These are phyloP conservation scores for Caenorhabditis tropicalis DNA, from an alignment of 1,140 invertebrate species.

Conservation along the genomic window DNA sequence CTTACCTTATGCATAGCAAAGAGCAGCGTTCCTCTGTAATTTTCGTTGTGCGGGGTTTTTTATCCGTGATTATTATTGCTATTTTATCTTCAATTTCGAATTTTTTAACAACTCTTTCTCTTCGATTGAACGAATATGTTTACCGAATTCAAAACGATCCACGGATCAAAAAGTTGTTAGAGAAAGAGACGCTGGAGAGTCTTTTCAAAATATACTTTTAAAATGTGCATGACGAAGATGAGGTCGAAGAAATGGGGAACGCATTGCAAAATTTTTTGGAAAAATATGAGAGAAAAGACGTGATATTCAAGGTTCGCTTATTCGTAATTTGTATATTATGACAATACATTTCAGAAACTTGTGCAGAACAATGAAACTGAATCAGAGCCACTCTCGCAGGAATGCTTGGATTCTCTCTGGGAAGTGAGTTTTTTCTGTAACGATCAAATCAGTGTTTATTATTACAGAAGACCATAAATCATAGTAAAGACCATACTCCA, in stretches of 20 bases:
- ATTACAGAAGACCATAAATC: background rate
- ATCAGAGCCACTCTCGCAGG: background rate
- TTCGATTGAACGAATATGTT: too few relatives aligned
- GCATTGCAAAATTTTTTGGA: background rate
- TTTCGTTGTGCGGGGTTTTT: too few relatives aligned
- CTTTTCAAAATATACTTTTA: conserved; percentile 16
- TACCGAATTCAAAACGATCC: background rate
- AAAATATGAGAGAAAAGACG: conserved; percentile 2
- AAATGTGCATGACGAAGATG: background rate
- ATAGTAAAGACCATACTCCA: background rate
- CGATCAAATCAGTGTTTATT: conserved; percentile 23
- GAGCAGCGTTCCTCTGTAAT: too few relatives aligned
- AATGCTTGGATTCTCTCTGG: background rate
- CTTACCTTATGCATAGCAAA: too few relatives aligned
- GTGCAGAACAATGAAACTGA: background rate
- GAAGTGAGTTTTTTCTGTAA: conserved; percentile 21
- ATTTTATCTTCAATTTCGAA: too few relatives aligned
- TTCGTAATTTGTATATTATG: background rate
- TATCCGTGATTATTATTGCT: too few relatives aligned
- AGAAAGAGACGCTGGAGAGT: background rate
- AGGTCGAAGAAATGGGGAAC: conserved; percentile 21
- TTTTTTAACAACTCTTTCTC: too few relatives aligned
- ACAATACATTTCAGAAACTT: conserved; percentile 17
- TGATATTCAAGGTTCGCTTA: background rate
- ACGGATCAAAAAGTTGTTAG: background rate